phyloP scores from a whole-genome alignment of 2,797 vertebrate genomes.

The Lagorchestes hirsutus region DNA sequence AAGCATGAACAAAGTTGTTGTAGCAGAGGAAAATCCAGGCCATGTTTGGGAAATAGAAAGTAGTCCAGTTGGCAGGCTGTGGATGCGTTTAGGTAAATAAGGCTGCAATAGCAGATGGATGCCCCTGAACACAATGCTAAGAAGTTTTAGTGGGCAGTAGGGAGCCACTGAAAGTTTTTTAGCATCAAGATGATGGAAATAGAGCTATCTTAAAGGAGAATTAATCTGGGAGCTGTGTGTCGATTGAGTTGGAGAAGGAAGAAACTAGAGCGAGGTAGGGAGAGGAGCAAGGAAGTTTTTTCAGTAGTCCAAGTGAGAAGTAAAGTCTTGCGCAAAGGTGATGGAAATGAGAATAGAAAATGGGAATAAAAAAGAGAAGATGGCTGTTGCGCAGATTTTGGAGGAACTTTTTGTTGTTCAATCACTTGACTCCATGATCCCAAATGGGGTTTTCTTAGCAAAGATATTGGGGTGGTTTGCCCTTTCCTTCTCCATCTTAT shows the following conservation, averaged over 20 bases:
- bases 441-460: too few species aligned
- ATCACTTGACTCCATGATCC: too few species aligned
- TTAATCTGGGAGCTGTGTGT: background rate
- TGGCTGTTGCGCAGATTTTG: background rate
- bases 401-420: background rate
- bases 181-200: background rate
- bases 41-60: background rate
- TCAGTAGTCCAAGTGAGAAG: background rate
- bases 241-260: background rate
- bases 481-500: too few species aligned
- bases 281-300: background rate
- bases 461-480: too few species aligned
- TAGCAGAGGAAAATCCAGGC: background rate
- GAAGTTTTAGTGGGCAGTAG: too few species aligned
- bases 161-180: background rate
- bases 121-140: background rate
- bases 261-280: background rate
- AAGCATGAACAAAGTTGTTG: background rate
- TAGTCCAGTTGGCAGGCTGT: background rate
- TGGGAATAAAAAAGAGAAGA: background rate
- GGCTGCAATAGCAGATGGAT: background rate
- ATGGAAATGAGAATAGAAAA: background rate
- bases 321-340: background rate
- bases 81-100: background rate
- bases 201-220: background rate